These are phyloP conservation scores for Cryptotermes secundus DNA, from an alignment of 1,140 invertebrate genomes.

Conservation along the genomic window DNA sequence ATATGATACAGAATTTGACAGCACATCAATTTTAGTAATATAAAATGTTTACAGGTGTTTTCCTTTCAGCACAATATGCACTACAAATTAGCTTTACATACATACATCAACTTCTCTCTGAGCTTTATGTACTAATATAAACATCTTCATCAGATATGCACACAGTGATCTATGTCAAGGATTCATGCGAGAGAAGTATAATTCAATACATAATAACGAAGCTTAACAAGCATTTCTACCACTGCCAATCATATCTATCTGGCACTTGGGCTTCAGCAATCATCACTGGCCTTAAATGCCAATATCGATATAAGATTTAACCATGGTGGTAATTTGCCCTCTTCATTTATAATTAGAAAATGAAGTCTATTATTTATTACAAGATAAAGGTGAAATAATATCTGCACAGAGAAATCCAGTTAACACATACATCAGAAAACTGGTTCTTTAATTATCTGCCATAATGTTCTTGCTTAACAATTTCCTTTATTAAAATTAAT, in stretches of 20 bases:
- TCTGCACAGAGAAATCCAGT: neutral
- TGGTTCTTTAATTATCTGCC: neutral
- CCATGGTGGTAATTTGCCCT: neutral
- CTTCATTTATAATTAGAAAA: neutral
- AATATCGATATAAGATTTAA: neutral
- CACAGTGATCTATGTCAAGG: neutral
- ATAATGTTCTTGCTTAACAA: neutral
- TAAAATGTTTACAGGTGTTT: neutral
- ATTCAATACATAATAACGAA: neutral
- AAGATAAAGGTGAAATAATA: neutral
- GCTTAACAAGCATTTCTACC: neutral
- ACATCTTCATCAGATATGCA: neutral
- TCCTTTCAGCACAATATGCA: neutral
- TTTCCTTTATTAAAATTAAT: neutral
- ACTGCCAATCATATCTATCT: neutral
- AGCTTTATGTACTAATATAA: neutral
- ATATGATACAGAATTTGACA: neutral
- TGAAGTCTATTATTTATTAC: neutral
- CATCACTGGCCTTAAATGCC: neutral
- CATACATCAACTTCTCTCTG: neutral
- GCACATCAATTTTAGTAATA: neutral
- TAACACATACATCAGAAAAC: neutral
- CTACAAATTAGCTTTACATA: neutral
- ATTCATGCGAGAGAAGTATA: neutral
- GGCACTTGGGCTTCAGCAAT: neutral